These are phyloP conservation scores for Pseudocheirus occidentalis DNA, from an alignment of 2,797 vertebrate species.

Conservation along the genomic window DNA sequence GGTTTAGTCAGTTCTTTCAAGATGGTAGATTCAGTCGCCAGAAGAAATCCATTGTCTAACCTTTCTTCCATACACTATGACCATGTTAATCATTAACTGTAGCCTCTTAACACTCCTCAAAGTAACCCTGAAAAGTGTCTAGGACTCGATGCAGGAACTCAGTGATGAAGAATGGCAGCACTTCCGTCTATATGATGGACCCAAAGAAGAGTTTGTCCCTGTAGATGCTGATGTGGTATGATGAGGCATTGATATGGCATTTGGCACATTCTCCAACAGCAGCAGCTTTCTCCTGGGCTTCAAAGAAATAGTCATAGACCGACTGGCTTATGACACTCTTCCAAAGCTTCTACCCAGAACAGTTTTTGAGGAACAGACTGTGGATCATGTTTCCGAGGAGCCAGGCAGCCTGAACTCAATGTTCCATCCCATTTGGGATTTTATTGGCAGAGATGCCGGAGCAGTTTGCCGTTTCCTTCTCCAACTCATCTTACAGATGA, in stretches of 20 bases:
- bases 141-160: constrained; percentile 98
- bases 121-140: constrained; percentile 99
- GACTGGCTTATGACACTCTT: constrained; percentile 96
- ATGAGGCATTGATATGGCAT: constrained; percentile 95
- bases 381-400: constrained; percentile 94
- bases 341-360: constrained; percentile 98
- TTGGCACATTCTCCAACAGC: constrained; percentile 95
- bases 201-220: constrained; percentile 96
- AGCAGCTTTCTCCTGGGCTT: constrained; percentile 93
- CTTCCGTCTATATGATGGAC: constrained; percentile 96
- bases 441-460: not conserved
- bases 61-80: constrained; percentile 99
- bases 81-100: constrained; percentile 95
- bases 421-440: too few species aligned
- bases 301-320: constrained; percentile 98
- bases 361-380: constrained; percentile 98
- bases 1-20: constrained; percentile 98
- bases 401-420: too few species aligned
- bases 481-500: not conserved
- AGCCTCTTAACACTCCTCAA: constrained; percentile 95
- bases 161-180: constrained; percentile 97
- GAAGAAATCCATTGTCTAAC: constrained; percentile 98
- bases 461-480: not conserved
- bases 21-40: constrained; percentile 98
- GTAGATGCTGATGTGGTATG: constrained; percentile 97